These are phyloP conservation scores for Salpingus planirostris DNA, from an alignment of 2,888 invertebrate species.

Conservation along the genomic window DNA sequence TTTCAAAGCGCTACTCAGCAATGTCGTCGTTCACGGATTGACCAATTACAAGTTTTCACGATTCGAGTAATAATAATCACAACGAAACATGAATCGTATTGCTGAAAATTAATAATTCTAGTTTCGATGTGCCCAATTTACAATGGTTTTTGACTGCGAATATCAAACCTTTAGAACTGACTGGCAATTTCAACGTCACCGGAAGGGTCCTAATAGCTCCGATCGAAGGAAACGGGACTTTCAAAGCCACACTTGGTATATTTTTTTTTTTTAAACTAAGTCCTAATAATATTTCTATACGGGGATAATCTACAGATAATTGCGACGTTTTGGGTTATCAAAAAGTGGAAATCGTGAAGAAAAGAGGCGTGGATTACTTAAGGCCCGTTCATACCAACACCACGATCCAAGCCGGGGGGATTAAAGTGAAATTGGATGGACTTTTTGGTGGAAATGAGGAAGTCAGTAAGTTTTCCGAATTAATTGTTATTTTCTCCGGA, in stretches of 20 bases:
- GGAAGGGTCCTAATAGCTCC: conserved; percentile 32
- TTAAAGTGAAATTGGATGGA: conserved; percentile 24
- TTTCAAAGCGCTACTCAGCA: too few relatives aligned
- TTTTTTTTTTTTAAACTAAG: too few relatives aligned
- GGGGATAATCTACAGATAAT: conserved; percentile 15
- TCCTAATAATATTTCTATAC: too few relatives aligned
- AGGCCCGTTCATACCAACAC: conserved; percentile 22
- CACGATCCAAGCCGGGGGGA: conserved; percentile 21
- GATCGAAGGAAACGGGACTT: conserved; percentile 25
- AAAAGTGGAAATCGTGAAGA: conserved; percentile 19
- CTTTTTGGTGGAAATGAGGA: conserved; percentile 26
- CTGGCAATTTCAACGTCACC: conserved; percentile 27
- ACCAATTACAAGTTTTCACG: too few relatives aligned
- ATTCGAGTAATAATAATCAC: too few relatives aligned
- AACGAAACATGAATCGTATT: too few relatives aligned
- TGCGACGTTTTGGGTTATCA: conserved; percentile 21
- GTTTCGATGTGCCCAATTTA: conserved; percentile 25
- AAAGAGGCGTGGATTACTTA: conserved; percentile 21
- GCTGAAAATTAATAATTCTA: too few relatives aligned
- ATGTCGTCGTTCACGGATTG: too few relatives aligned
- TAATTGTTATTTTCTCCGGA: neutral
- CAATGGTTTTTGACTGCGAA: conserved; percentile 21
- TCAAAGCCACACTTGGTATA: conserved; percentile 26
- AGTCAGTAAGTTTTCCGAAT: conserved; percentile 20
- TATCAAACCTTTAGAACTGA: conserved; percentile 18